Evolutionary conservation across 2,888 invertebrate genomes (phyloP), one percentile per base, ranked within the genome.

Genomic region (Drosophila algonquin): DNA sequence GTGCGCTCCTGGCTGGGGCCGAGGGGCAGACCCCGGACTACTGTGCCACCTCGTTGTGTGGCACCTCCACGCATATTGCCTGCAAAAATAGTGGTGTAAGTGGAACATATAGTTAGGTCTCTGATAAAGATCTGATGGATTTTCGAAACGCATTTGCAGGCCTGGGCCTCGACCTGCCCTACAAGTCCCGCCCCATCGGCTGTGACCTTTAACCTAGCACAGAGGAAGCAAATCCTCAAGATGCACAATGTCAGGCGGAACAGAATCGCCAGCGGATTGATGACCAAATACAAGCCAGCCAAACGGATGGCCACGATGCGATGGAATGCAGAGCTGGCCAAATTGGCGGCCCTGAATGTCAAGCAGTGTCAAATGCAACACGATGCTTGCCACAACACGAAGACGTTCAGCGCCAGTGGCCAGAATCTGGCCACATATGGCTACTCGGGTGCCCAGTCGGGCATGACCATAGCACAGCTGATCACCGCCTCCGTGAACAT

Each of bases 301-400:
- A 59, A 27, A 3, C 59, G 79, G 16, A 84, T 84, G 84, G 80
- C 73, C n/a, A 72, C 79, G 35, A 81, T 69, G 12, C 63, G 50
- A 2, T 84, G 81, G 81, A 60, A 62, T 51, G 30, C 56, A 0
- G 63, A 78, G 47, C n/a, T 84, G 70, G 80, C 85, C 14, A 18
- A 7, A 1, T 5, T 84, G 48, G 81, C 84, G 0, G 64, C 32
- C 0, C 35, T 68, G 0, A 84, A 81, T 72, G 82, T 72, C 14
- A 47, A 18, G 7, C 80, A 71, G 53, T 84, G 84, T 14, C 5
- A 12, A 12, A 73, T 75, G 74, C 18, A 72, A 54, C 75, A 77
- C 14, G 81, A 81, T 24, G 69, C 47, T 6, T 81, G 81, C 62
- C 81, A 58, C 65, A 80, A 77, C 14, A 83, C 72, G 7, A 14